Evolutionary conservation across 2,888 invertebrate species (phyloP), one percentile per base, ranked within the genome.

Genomic region (Oligia strigilis): DNA sequence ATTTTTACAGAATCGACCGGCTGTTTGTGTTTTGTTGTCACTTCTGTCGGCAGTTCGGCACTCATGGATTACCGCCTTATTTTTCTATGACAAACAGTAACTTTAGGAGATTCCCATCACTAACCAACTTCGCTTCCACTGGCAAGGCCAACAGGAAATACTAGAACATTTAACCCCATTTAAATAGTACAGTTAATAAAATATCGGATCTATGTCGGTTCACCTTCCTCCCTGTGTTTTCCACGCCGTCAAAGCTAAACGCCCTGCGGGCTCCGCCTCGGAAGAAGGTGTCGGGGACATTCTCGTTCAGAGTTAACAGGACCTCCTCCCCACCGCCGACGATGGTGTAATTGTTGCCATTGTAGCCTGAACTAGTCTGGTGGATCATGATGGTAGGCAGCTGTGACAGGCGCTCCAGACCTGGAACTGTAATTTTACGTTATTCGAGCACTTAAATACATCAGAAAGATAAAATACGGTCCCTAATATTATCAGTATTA

Each of bases 311-410:
- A 55, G 43, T 46, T 17, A 83, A 72, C 29, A 83, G 52, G 3
- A 65, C n/a, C 29, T 79, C 72, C 0, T 64, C 79, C 0, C 11
- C 78, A 40, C 46, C 75, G 8, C 52, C 13, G 49, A 62, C 14
- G n/a, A 83, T 62, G 4, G 55, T 55, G 75, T 55, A 83, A 52
- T 83, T 83, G 70, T 65, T 81, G 40, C 81, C 81, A n/a, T 80
- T n/a, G 69, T 69, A 69, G 23, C 75, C 70, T 0, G 40, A 19
- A n/a, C 58, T 75, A 3, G 52, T 81, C 75, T 81, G 80, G 23
- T 75, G 62, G 19, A 81, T 2, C 36, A 29, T 70, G 17, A 81
- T 40, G 23, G 29, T 49, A 8, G 23, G 11, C 46, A 81, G 40
- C 19, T 71, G 46, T 1, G 19, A 58, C 40, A 81, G 72, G 6